Evolutionary conservation across 53 echinoderm and acorn worm species (phyloP).

Genomic region (Paracentrotus lividus): DNA sequence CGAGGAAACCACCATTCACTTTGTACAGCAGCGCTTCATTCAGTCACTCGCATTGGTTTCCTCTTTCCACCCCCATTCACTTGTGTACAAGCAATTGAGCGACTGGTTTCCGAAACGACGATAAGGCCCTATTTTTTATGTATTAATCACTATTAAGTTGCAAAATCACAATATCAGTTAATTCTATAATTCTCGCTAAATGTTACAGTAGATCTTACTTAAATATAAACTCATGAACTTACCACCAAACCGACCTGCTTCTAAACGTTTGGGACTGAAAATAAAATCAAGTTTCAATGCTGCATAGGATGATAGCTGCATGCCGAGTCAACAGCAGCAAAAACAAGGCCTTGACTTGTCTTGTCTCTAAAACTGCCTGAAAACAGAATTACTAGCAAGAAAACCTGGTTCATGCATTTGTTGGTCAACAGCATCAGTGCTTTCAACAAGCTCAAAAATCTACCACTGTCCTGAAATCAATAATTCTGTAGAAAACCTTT

Average conservation of each 20-base stretch:
- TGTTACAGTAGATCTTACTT: no score
- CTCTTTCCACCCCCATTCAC: no score
- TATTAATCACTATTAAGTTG: no score
- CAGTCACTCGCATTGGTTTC: no score
- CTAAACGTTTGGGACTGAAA: background rate
- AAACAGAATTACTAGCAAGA: constrained; percentile 45
- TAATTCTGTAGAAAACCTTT: background rate
- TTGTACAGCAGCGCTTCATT: no score
- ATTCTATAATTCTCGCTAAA: no score
- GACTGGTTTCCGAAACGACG: no score
- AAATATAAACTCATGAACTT: no score
- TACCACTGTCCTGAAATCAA: background rate
- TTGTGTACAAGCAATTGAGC: no score
- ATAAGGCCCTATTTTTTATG: no score
- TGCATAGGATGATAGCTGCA: background rate
- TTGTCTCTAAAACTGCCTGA: constrained; percentile 49
- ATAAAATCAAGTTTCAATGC: background rate
- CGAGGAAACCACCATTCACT: no score
- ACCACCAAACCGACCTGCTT: background rate
- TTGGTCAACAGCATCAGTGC: background rate
- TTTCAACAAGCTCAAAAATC: background rate
- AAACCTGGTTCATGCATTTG: constrained; percentile 15
- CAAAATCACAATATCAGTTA: no score
- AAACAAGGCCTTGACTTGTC: constrained; percentile 29
- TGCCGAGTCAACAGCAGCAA: background rate